Percentiles rank a stretch among this genome's conserved stretches.
These are phyloP conservation scores for Ernsta delagoae DNA, from an alignment of 2,888 invertebrate species.

Conservation along the genomic window DNA sequence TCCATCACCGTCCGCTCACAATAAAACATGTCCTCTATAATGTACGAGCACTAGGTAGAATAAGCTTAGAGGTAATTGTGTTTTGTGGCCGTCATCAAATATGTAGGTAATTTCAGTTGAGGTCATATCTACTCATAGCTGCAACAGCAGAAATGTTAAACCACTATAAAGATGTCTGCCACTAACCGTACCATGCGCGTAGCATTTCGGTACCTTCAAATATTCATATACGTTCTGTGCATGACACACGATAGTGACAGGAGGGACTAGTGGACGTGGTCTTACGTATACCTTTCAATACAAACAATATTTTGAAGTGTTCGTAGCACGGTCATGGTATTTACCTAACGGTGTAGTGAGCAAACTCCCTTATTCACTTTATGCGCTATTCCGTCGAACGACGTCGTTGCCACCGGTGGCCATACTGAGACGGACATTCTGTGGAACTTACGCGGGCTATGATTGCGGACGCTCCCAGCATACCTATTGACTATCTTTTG, in stretches of 20 bases:
- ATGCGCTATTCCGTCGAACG: constrained; percentile 3
- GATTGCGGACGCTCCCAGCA: not conserved
- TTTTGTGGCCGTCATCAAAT: constrained; percentile 8
- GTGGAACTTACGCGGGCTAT: not conserved
- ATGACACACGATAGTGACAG: too few species aligned
- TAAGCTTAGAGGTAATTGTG: constrained; percentile 2
- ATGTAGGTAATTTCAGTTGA: not conserved
- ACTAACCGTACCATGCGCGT: too few species aligned
- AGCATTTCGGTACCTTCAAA: too few species aligned
- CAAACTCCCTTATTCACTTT: not conserved
- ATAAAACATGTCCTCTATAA: constrained; percentile 1
- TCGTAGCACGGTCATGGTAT: too few species aligned
- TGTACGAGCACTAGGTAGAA: not conserved
- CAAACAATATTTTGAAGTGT: too few species aligned
- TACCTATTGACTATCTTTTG: not conserved
- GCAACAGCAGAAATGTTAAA: not conserved
- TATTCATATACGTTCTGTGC: too few species aligned
- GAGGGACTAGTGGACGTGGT: too few species aligned
- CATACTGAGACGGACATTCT: not conserved
- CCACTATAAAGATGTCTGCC: too few species aligned
- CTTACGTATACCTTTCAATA: too few species aligned
- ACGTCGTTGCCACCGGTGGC: not conserved
- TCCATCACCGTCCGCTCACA: not conserved
- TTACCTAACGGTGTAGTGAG: too few species aligned
- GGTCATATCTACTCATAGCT: not conserved